Conservation (phyloP, 1,140 invertebrate genomes). For the Yoshiicerus persimilis region DNA sequence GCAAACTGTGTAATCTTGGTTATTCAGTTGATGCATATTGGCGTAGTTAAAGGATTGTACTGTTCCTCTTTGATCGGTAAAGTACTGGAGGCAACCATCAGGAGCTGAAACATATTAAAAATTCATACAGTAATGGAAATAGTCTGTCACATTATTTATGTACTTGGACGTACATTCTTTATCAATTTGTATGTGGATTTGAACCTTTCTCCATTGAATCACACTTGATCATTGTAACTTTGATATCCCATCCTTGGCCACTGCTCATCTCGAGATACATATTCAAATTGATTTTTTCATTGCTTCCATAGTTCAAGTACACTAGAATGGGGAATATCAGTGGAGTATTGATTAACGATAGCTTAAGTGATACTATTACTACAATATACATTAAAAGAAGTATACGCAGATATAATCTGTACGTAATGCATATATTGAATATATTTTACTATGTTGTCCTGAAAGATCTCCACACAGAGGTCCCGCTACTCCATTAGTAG, state of each 20-base stretch:
- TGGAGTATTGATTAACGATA: neutral
- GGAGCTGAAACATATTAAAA: constrained; percentile 27
- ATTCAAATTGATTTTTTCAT: constrained; percentile 31
- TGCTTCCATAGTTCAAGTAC: constrained; percentile 40
- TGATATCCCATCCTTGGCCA: constrained; percentile 40
- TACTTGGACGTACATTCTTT: neutral
- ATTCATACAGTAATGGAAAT: neutral
- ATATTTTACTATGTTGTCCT: constrained; percentile 33
- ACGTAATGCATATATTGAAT: neutral
- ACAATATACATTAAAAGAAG: no score
- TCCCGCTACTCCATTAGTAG: constrained; percentile 2
- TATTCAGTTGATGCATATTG: constrained; percentile 32
- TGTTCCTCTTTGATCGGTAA: constrained; percentile 1
- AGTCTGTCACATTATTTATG: neutral
- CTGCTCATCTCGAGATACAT: neutral
- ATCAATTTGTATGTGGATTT: no score
- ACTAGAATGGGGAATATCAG: constrained; percentile 21
- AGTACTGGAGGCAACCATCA: constrained; percentile 42
- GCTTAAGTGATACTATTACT: neutral
- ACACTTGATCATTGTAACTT: constrained; percentile 36
- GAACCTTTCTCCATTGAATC: constrained; percentile 34
- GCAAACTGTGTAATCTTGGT: constrained; percentile 40
- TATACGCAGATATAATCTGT: neutral
- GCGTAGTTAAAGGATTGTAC: constrained; percentile 37
- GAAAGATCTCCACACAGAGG: constrained; percentile 35